phyloP scores from a whole-genome alignment of 64 coral and sea anemone genomes.

The Anthopleura sola region DNA sequence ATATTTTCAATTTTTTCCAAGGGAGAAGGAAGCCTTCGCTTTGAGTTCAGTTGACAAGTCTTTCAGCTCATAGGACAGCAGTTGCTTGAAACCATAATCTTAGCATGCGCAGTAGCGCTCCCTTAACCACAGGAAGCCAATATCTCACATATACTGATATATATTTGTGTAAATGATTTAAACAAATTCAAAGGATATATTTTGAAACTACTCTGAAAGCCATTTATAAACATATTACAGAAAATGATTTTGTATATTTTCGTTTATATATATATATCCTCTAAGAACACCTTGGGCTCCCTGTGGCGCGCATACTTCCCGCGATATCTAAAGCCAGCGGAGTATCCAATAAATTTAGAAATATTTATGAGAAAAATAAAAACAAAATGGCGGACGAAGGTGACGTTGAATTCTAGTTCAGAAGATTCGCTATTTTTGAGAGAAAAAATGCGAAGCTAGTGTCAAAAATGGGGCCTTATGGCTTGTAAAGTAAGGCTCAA shows the following conservation, averaged over 20 bases:
- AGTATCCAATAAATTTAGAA: background rate
- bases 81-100: background rate
- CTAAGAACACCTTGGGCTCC: no score
- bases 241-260: no score
- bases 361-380: no score
- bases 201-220: no score
- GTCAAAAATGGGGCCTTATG: constrained; percentile 32
- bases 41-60: background rate
- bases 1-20: background rate
- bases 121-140: no score
- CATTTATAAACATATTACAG: no score
- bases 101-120: background rate
- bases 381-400: background rate
- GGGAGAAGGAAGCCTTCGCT: background rate
- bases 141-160: no score
- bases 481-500: constrained; percentile 68
- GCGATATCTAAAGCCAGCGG: background rate
- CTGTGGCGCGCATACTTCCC: constrained; percentile 32
- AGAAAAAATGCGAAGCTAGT: background rate
- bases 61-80: background rate
- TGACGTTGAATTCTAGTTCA: background rate
- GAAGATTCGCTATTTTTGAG: background rate
- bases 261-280: no score
- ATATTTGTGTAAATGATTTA: no score
- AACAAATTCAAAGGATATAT: no score